Conservation (phyloP, 2,888 invertebrate species). For the Napeogenes sylphis region DNA sequence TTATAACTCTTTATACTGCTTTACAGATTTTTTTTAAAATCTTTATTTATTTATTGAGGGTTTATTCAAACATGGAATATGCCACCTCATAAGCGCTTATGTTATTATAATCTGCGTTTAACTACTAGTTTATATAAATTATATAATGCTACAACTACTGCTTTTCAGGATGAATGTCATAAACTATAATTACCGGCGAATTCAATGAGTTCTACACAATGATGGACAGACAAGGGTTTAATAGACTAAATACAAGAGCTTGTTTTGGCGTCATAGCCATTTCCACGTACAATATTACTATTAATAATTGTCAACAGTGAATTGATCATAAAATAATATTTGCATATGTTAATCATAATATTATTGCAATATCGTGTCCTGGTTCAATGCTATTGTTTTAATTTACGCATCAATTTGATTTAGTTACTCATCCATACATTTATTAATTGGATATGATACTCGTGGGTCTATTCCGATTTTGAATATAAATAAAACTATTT, state of each 20-base stretch:
- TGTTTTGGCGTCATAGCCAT: slow-evolving; percentile 35
- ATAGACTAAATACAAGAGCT: slow-evolving; percentile 31
- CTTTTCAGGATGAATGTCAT: too few relatives aligned
- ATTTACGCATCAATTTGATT: slow-evolving; percentile 22
- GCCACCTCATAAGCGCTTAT: too few relatives aligned
- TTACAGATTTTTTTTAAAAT: too few relatives aligned
- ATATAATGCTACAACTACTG: too few relatives aligned
- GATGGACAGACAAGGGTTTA: slow-evolving; percentile 14
- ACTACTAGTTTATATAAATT: too few relatives aligned
- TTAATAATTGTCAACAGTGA: slow-evolving; percentile 46
- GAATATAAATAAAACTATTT: not conserved
- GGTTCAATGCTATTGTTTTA: slow-evolving; percentile 40
- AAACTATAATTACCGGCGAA: too few relatives aligned
- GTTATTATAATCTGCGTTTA: too few relatives aligned
- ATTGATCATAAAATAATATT: slow-evolving; percentile 58
- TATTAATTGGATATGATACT: slow-evolving; percentile 3
- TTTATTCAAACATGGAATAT: too few relatives aligned
- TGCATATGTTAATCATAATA: slow-evolving; percentile 57
- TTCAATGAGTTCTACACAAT: too few relatives aligned
- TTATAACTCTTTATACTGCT: too few relatives aligned
- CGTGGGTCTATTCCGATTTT: not conserved
- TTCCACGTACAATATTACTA: slow-evolving; percentile 39
- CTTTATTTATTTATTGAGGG: too few relatives aligned
- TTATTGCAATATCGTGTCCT: slow-evolving; percentile 39
- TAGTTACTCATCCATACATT: slow-evolving; percentile 15